phyloP scores from a whole-genome alignment of 2,797 vertebrate species.

The Astyanax mexicanus region DNA sequence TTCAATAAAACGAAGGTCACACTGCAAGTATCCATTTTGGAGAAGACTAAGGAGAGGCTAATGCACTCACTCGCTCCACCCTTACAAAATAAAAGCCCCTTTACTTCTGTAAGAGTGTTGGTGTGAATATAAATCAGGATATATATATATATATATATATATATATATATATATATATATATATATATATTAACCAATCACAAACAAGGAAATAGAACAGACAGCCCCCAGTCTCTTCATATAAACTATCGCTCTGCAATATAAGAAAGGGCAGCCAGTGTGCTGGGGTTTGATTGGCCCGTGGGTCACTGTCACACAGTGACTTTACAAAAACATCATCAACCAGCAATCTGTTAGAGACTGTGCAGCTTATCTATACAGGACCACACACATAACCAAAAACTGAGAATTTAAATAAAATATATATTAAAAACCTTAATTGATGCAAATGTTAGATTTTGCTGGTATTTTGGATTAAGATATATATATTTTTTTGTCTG shows the following conservation, averaged over 20 bases:
- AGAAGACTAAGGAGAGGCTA: constrained; percentile 69
- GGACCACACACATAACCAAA: neutral
- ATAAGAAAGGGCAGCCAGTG: constrained; percentile 34
- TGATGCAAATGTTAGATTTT: constrained; percentile 2
- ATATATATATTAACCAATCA: neutral
- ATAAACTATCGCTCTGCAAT: constrained; percentile 33
- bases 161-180: too few species aligned
- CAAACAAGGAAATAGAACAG: neutral
- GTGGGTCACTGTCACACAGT: constrained; percentile 35
- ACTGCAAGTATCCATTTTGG: constrained; percentile 79
- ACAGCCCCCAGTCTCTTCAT: neutral
- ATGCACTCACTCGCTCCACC: constrained; percentile 66
- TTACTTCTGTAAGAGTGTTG: constrained; percentile 16
- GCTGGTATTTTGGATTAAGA: constrained; percentile 14
- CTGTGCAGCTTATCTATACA: constrained; percentile 28
- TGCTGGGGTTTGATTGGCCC: constrained; percentile 24
- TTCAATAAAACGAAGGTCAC: constrained; percentile 79
- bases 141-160: too few species aligned
- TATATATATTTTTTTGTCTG: neutral
- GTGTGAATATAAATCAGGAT: constrained; percentile 68
- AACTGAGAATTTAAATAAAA: neutral
- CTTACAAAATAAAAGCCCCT: too few species aligned
- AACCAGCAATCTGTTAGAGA: constrained; percentile 37
- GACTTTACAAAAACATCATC: constrained; percentile 35
- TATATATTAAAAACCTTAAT: neutral